Evolutionary conservation across 1,140 invertebrate genomes (phyloP).

Genomic region (Drosophila malerkotliana): DNA sequence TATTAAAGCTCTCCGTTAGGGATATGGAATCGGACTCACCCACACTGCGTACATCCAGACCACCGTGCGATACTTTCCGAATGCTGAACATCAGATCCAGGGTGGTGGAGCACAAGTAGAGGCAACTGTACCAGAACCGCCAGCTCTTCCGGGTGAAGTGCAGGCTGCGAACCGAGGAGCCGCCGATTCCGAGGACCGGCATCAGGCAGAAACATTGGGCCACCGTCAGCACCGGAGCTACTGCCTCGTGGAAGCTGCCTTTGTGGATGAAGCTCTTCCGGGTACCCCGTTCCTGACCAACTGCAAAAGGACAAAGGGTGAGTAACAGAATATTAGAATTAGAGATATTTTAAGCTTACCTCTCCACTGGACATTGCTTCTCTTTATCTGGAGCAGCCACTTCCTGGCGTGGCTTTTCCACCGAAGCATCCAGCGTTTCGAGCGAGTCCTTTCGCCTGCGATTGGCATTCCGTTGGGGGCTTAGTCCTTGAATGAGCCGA

Average conservation of each 20-base stretch:
- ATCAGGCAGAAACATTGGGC: slow-evolving; percentile 81
- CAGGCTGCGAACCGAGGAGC: slow-evolving; percentile 30
- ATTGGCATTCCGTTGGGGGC: background rate
- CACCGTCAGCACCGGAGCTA: slow-evolving; percentile 69
- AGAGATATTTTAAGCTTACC: background rate
- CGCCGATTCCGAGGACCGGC: slow-evolving; percentile 70
- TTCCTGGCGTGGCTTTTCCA: background rate
- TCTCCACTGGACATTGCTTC: background rate
- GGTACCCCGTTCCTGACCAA: slow-evolving; percentile 17
- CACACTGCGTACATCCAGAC: slow-evolving; percentile 69
- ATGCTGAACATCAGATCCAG: slow-evolving; percentile 35
- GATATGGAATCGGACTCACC: slow-evolving; percentile 37
- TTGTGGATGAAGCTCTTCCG: slow-evolving; percentile 41
- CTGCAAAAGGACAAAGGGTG: background rate
- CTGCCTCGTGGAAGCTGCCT: slow-evolving; percentile 72
- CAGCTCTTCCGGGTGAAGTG: slow-evolving; percentile 49
- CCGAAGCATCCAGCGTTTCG: background rate
- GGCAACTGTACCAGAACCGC: slow-evolving; percentile 1
- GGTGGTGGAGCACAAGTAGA: background rate
- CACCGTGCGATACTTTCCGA: slow-evolving; percentile 39
- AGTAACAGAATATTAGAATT: no score
- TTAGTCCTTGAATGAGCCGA: background rate
- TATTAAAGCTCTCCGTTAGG: no score
- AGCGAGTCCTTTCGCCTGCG: background rate
- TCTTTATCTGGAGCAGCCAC: background rate